Evolutionary conservation across 2,888 invertebrate species (phyloP).

Genomic region (Volucella inflata): DNA sequence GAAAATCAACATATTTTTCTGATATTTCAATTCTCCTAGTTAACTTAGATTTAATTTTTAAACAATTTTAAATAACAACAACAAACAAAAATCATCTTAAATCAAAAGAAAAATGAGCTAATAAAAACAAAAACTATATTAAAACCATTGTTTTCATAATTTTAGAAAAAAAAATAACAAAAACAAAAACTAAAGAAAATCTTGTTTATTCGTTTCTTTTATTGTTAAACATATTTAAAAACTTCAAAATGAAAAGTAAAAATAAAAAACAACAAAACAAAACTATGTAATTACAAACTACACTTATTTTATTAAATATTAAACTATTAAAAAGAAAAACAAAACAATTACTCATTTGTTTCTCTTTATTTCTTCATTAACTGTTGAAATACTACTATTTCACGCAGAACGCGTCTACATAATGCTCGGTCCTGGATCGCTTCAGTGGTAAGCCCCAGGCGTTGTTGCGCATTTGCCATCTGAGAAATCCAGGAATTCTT

Average conservation of each 20-base stretch:
- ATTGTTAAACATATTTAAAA: constrained; percentile 67
- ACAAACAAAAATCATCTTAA: constrained; percentile 50
- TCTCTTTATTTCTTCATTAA: not conserved
- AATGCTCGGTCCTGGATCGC: too few relatives aligned
- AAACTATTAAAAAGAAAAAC: constrained; percentile 68
- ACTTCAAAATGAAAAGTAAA: constrained; percentile 41
- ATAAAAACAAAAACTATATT: constrained; percentile 25
- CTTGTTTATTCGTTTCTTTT: constrained; percentile 74
- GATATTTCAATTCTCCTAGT: constrained; percentile 74
- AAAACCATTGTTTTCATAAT: constrained; percentile 71
- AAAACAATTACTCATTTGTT: not conserved
- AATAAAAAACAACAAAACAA: constrained; percentile 26
- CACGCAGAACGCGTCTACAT: too few relatives aligned
- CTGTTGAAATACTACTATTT: too few relatives aligned
- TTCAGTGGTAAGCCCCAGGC: too few relatives aligned
- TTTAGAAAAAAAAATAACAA: constrained; percentile 62
- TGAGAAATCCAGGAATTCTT: too few relatives aligned
- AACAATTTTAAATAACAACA: constrained; percentile 40
- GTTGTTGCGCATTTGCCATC: too few relatives aligned
- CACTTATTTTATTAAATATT: constrained; percentile 76
- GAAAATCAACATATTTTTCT: constrained; percentile 69
- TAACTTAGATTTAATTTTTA: constrained; percentile 73
- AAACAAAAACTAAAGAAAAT: too few relatives aligned
- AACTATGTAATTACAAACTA: constrained; percentile 73
- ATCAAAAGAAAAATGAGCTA: constrained; percentile 41